Evolutionary conservation across 2,888 invertebrate species (phyloP), one percentile per base, ranked within the genome.

Genomic region (Pimpla rufipes): DNA sequence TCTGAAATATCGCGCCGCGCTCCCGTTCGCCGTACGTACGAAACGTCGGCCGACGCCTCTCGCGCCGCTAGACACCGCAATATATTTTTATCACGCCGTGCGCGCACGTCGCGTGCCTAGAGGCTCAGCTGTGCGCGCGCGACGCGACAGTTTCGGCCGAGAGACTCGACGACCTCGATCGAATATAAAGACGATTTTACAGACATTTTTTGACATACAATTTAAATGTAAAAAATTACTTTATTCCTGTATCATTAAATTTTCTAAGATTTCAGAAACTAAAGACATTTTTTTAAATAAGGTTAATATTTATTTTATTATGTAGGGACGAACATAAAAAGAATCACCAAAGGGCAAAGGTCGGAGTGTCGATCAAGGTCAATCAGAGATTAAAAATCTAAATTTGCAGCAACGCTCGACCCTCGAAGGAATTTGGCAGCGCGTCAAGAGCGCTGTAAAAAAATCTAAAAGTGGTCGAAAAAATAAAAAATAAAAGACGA

Each of bases 61-160:
- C 29, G 50, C 18, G 11, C 50, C 18, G 11, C 50, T 50, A 16
- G 50, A 50, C 50, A 50, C 47, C 16, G 47, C 16, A 16, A 47
- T 47, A 47, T 16, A 47, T 47, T 47, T 47, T 47, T 47, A 47
- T 47, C n/a, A 47, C 18, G 50, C 50, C 18, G 18, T 18, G 50
- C 50, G 16, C 18, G 50, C 50, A 50, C 50, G 50, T 18, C 18
- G 18, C 18, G 18, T 18, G 18, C 18, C 50, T 50, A 50, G n/a
- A n/a, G 50, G 18, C 50, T 50, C 50, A 50, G 50, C 50, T 50
- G 50, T 18, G 18, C 6, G 50, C 50, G 18, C 29, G 29, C 29
- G 29, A 50, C 0, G 18, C 50, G 50, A 50, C 50, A 18, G 18
- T 50, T 50, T 50, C 50, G 18, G 6, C 7, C 50, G 11, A 50